Conservation (phyloP, 2,888 invertebrate species). For the Taphrorychus bicolor region DNA sequence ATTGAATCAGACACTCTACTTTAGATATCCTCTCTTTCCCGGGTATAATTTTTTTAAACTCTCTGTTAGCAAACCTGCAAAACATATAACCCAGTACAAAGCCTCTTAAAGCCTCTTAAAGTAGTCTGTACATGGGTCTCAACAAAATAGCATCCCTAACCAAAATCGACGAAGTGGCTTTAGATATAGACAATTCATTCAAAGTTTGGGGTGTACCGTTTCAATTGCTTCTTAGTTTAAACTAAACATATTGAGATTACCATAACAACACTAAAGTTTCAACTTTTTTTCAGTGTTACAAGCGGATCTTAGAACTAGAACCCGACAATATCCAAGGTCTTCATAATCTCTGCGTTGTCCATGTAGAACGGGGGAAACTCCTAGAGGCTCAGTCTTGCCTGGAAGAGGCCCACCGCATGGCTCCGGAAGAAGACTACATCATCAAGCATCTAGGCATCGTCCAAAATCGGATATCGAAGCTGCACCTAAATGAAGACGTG, state of each 20-base stretch:
- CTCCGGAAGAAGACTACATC: slow-evolving; percentile 92
- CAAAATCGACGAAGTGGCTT: no score
- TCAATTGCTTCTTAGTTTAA: no score
- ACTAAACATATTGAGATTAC: background rate
- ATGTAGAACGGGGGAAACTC: slow-evolving; percentile 89
- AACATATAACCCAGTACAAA: no score
- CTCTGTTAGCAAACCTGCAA: no score
- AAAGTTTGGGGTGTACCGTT: no score
- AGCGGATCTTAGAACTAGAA: slow-evolving; percentile 84
- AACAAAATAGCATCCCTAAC: no score
- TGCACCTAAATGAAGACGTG: slow-evolving; percentile 55
- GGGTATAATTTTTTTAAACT: no score
- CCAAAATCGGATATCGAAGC: slow-evolving; percentile 67
- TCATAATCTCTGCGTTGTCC: slow-evolving; percentile 96
- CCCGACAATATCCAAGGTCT: slow-evolving; percentile 92
- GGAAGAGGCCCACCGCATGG: slow-evolving; percentile 77
- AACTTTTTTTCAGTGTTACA: slow-evolving; percentile 84
- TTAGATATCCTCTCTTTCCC: no score
- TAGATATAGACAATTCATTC: no score
- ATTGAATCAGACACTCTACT: no score
- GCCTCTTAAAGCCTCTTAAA: no score
- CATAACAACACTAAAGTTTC: background rate
- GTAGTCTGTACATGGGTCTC: no score
- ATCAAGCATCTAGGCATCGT: slow-evolving; percentile 90
- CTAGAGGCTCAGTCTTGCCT: slow-evolving; percentile 87